These are phyloP conservation scores for Equus przewalskii DNA, from an alignment of 2,113 vertebrate species.

Conservation along the genomic window DNA sequence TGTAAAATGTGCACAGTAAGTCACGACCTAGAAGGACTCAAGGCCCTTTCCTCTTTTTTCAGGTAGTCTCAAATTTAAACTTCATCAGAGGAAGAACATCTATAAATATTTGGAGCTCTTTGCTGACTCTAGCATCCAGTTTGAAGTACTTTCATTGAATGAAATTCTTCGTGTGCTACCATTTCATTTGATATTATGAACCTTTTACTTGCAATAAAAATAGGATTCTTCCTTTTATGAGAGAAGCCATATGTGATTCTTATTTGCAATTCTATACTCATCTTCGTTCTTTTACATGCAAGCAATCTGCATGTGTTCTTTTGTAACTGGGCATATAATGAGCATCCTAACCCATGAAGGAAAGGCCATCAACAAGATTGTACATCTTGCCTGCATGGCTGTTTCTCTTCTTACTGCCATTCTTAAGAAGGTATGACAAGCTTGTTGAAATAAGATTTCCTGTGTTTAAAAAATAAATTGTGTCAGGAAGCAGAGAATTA, in stretches of 20 bases:
- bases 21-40: not conserved
- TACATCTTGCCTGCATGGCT: not conserved
- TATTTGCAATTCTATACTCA: not conserved
- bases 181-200: conserved; percentile 32
- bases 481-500: not conserved
- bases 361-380: not conserved
- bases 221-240: not conserved
- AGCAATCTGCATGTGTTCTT: conserved; percentile 38
- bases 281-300: not conserved
- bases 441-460: conserved; percentile 58
- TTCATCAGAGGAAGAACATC: not conserved
- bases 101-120: not conserved
- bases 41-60: not conserved
- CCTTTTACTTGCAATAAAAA: conserved; percentile 45
- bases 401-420: conserved; percentile 63
- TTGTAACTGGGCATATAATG: conserved; percentile 33
- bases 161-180: conserved; percentile 28
- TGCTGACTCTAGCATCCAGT: not conserved
- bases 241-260: not conserved
- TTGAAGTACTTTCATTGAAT: conserved; percentile 37
- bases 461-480: conserved; percentile 20
- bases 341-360: not conserved
- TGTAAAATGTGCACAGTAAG: not conserved
- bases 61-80: not conserved
- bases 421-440: conserved; percentile 71